Percentiles rank a stretch among this genome's conserved stretches.
Conservation (phyloP, 2,113 vertebrate species). For the Nesoenas mayeri region DNA sequence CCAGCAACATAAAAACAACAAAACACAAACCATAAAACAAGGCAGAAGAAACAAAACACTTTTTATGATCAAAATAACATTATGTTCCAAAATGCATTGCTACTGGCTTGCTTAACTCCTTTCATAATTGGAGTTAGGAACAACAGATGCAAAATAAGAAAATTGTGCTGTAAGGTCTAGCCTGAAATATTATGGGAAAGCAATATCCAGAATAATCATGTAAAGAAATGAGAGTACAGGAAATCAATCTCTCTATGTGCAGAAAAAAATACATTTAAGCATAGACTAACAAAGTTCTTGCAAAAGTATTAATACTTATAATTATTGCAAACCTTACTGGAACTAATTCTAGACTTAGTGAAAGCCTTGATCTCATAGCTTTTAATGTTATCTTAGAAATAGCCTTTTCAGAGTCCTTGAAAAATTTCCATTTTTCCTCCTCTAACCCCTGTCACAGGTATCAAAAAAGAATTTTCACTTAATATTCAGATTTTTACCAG, state of each 20-base stretch:
- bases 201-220: not conserved
- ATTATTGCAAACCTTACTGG: not conserved
- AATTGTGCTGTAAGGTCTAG: not conserved
- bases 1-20: not conserved
- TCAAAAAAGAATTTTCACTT: not conserved
- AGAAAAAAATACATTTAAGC: not conserved
- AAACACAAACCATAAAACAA: not conserved
- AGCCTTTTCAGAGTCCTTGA: not conserved
- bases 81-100: not conserved
- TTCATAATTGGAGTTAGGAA: not conserved
- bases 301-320: not conserved
- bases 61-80: not conserved
- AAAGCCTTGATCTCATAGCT: not conserved
- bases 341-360: not conserved
- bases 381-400: not conserved
- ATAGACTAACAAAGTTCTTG: not conserved
- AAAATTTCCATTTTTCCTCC: not conserved
- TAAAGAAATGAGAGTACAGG: not conserved
- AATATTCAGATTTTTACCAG: not conserved
- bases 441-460: not conserved
- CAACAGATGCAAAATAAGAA: not conserved
- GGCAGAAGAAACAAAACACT: fast-evolving
- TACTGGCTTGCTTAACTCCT: not conserved
- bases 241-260: not conserved
- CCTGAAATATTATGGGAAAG: not conserved